These are phyloP conservation scores for Anorthoa munda DNA, from an alignment of 2,888 invertebrate species.

Conservation along the genomic window DNA sequence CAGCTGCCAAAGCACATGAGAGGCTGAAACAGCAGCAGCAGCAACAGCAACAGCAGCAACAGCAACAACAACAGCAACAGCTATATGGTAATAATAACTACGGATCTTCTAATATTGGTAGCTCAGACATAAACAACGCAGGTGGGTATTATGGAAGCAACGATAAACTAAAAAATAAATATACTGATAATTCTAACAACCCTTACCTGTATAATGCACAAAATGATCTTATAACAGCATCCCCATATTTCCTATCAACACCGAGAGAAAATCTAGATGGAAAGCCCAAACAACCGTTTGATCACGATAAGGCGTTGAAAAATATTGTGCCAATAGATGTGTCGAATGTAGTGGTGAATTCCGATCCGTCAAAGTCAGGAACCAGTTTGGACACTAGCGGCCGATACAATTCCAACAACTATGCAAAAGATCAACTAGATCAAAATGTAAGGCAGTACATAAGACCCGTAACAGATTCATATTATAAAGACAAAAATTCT, in stretches of 20 bases:
- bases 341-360: slow-evolving; percentile 84
- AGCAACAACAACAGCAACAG: slow-evolving; percentile 70
- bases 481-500: slow-evolving; percentile 86
- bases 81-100: slow-evolving; percentile 70
- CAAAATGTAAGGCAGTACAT: slow-evolving; percentile 80
- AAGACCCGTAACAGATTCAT: slow-evolving; percentile 82
- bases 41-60: slow-evolving; percentile 70
- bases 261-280: slow-evolving; percentile 76
- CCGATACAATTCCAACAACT: slow-evolving; percentile 73
- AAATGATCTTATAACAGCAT: slow-evolving; percentile 81
- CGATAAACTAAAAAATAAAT: slow-evolving; percentile 79
- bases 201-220: slow-evolving; percentile 74
- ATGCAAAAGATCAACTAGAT: slow-evolving; percentile 80
- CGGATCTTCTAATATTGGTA: slow-evolving; percentile 66
- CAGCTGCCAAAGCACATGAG: slow-evolving; percentile 86
- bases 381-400: slow-evolving; percentile 71
- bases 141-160: slow-evolving; percentile 72
- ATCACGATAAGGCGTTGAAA: slow-evolving; percentile 88
- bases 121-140: slow-evolving; percentile 62
- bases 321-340: slow-evolving; percentile 88
- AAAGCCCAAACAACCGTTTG: slow-evolving; percentile 84
- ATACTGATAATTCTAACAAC: slow-evolving; percentile 72
- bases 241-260: slow-evolving; percentile 80
- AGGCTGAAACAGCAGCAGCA: slow-evolving; percentile 81
- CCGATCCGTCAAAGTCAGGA: slow-evolving; percentile 76